Evolutionary conservation across 1,140 invertebrate species (phyloP).

Genomic region (Cyrtorhinus lividipennis): DNA sequence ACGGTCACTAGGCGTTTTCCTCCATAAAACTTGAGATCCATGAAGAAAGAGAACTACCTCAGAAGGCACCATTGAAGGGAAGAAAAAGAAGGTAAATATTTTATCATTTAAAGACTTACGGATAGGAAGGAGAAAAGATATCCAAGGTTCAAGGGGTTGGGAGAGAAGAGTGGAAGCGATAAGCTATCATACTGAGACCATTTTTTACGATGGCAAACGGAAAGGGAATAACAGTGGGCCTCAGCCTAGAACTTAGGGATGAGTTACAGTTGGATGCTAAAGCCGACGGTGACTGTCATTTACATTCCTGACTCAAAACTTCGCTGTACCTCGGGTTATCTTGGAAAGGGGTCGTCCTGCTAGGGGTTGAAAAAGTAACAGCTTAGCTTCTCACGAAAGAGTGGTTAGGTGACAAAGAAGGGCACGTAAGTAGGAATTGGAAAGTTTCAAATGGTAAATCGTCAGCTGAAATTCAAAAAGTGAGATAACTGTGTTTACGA

Average conservation of each 20-base stretch:
- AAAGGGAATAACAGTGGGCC: background rate
- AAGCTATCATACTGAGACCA: constrained; percentile 3
- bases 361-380: too few species aligned
- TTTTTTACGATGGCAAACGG: constrained; percentile 1
- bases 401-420: too few species aligned
- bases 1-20: background rate
- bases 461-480: too few species aligned
- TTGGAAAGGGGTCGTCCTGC: too few species aligned
- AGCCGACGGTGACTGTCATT: background rate
- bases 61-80: background rate
- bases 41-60: background rate
- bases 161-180: background rate
- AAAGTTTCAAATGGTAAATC: too few species aligned
- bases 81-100: constrained; percentile 13
- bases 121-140: constrained; percentile 9
- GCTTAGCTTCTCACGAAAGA: too few species aligned
- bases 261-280: background rate
- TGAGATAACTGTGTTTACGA: too few species aligned
- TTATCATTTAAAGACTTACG: constrained; percentile 13
- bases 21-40: background rate
- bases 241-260: background rate
- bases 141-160: background rate
- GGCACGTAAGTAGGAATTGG: too few species aligned
- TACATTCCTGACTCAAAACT: background rate
- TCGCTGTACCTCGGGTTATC: too few species aligned